Percentiles rank a stretch among this genome's conserved stretches.
Evolutionary conservation across 2,888 invertebrate species (phyloP).

Genomic region (Acleris laterana): DNA sequence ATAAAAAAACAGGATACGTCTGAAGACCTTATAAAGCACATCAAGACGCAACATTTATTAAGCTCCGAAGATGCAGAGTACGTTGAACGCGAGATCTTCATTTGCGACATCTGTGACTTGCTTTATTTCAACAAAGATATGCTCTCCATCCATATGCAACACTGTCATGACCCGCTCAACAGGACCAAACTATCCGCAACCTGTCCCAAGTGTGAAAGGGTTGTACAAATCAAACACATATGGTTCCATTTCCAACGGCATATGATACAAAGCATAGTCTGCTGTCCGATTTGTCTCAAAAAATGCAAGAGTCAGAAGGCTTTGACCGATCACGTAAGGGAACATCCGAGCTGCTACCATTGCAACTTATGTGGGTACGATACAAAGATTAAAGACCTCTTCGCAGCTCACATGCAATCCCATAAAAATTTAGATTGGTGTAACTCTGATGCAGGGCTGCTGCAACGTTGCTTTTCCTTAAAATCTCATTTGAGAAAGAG

Average conservation of each 20-base stretch:
- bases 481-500: neutral
- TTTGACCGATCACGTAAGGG: constrained; percentile 48
- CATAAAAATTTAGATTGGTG: constrained; percentile 40
- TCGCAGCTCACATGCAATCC: constrained; percentile 45
- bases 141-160: constrained; percentile 49
- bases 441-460: too few relatives aligned
- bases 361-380: constrained; percentile 55
- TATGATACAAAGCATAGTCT: constrained; percentile 46
- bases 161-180: constrained; percentile 38
- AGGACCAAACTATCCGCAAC: neutral
- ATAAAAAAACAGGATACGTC: constrained; percentile 40
- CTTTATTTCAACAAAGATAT: constrained; percentile 66
- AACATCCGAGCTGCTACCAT: constrained; percentile 46
- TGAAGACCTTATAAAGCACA: constrained; percentile 48
- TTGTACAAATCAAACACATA: neutral
- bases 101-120: constrained; percentile 56
- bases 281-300: constrained; percentile 57
- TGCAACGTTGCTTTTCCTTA: constrained; percentile 39
- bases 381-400: constrained; percentile 43
- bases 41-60: constrained; percentile 54
- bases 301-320: constrained; percentile 40
- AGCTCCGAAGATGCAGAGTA: constrained; percentile 51
- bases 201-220: constrained; percentile 57
- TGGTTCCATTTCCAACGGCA: constrained; percentile 60
- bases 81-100: constrained; percentile 58